These are phyloP conservation scores for Bombus breviceps DNA, from an alignment of 1,140 invertebrate genomes.

Conservation along the genomic window DNA sequence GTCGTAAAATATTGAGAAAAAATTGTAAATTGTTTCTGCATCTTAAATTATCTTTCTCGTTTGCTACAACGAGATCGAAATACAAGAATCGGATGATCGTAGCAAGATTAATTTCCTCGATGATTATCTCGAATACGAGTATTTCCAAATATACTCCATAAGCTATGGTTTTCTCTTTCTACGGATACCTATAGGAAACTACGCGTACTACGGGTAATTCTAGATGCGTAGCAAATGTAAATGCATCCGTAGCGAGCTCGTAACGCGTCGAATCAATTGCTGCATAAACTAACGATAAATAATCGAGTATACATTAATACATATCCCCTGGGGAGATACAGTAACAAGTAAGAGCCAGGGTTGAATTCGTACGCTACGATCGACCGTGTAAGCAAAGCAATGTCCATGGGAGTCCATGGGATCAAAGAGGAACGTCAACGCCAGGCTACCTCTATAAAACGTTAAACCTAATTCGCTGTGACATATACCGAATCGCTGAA, in stretches of 20 bases:
- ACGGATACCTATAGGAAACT: constrained; percentile 4
- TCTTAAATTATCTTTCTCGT: no score
- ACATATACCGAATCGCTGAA: background rate
- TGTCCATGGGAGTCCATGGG: background rate
- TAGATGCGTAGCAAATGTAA: constrained; percentile 1
- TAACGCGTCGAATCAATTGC: constrained; percentile 10
- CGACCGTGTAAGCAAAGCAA: background rate
- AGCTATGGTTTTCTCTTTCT: background rate
- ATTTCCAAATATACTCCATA: constrained; percentile 4
- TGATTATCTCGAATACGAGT: background rate
- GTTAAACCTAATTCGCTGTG: background rate
- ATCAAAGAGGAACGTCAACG: background rate
- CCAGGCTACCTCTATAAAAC: background rate
- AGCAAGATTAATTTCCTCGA: no score
- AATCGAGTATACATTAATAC: constrained; percentile 16
- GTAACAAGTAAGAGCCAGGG: background rate
- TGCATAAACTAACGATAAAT: constrained; percentile 2
- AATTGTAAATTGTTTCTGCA: no score
- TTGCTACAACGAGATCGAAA: no score
- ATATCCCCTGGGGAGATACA: constrained; percentile 1
- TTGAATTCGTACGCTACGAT: background rate
- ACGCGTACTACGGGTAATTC: background rate
- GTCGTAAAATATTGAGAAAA: no score
- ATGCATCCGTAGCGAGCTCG: background rate
- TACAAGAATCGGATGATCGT: no score